phyloP scores from a whole-genome alignment of 2,113 vertebrate species.

The Pao palembangensis region DNA sequence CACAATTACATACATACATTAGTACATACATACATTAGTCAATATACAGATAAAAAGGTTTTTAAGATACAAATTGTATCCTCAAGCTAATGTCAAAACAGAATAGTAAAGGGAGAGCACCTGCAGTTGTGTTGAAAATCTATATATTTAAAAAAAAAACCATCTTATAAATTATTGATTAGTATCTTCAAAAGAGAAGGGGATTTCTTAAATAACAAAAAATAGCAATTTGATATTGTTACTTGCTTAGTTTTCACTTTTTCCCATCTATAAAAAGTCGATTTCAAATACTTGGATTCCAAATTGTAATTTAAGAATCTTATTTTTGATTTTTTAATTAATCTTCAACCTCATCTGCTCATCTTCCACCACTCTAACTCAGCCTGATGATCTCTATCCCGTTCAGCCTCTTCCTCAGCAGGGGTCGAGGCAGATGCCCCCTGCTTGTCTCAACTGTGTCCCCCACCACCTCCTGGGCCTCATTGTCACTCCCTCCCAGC shows the following conservation, averaged over 20 bases:
- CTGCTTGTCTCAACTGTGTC: slow-evolving; percentile 75
- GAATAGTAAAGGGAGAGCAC: slow-evolving; percentile 14
- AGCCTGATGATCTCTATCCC: slow-evolving; percentile 71
- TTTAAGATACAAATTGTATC: slow-evolving; percentile 14
- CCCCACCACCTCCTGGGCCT: slow-evolving; percentile 76
- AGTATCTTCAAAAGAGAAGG: no score
- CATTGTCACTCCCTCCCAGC: slow-evolving; percentile 62
- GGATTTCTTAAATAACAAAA: no score
- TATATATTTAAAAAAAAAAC: no score
- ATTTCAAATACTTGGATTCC: no score
- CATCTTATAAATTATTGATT: no score
- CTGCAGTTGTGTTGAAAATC: slow-evolving; percentile 14
- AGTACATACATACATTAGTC: slow-evolving; percentile 38
- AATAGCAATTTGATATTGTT: no score
- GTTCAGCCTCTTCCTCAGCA: slow-evolving; percentile 49
- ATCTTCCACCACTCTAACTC: slow-evolving; percentile 45
- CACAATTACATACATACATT: slow-evolving; percentile 43
- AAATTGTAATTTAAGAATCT: no score
- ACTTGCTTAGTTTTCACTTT: no score
- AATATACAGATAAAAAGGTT: slow-evolving; percentile 22
- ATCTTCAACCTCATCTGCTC: no score
- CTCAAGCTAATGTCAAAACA: slow-evolving; percentile 21
- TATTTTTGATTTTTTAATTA: no score
- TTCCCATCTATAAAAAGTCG: no score
- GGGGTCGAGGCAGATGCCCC: slow-evolving; percentile 56